A percentile compares a stretch with the other conserved stretches of the same genome.
Conservation (phyloP, 2,888 invertebrate species). For the Pyrrhosoma nymphula region DNA sequence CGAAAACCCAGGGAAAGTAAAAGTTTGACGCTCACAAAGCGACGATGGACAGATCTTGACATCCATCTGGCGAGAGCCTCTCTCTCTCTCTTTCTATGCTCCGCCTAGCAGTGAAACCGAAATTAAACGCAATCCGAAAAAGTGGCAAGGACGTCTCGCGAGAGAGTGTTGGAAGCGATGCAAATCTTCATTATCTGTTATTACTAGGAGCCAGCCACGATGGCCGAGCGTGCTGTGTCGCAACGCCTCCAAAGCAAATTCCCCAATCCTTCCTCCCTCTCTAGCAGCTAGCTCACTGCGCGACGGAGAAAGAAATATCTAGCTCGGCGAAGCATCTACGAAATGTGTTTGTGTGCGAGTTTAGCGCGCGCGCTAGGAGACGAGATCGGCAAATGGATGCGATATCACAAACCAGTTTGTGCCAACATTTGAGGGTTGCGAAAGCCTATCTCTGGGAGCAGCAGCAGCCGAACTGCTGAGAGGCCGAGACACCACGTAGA, state of each 20-base stretch:
- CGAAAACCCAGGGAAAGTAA: background rate
- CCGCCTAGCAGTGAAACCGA: background rate
- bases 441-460: constrained; percentile 27
- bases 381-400: constrained; percentile 35
- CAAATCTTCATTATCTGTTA: constrained; percentile 16
- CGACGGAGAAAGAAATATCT: constrained; percentile 21
- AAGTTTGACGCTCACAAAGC: background rate
- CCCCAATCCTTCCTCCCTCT: background rate
- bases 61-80: background rate
- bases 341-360: constrained; percentile 28
- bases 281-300: background rate
- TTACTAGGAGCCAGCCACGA: constrained; percentile 10
- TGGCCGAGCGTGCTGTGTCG: background rate
- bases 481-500: too few species aligned
- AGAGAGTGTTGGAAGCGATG: background rate
- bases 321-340: constrained; percentile 26
- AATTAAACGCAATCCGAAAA: background rate
- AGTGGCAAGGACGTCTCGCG: background rate
- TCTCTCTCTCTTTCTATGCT: background rate
- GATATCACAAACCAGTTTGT: constrained; percentile 46
- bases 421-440: constrained; percentile 58
- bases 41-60: background rate
- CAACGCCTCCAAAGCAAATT: background rate
- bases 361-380: constrained; percentile 6
- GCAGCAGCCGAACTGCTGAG: background rate